These are phyloP conservation scores for Chrysolina oricalcia DNA, from an alignment of 2,888 invertebrate species.

Conservation along the genomic window DNA sequence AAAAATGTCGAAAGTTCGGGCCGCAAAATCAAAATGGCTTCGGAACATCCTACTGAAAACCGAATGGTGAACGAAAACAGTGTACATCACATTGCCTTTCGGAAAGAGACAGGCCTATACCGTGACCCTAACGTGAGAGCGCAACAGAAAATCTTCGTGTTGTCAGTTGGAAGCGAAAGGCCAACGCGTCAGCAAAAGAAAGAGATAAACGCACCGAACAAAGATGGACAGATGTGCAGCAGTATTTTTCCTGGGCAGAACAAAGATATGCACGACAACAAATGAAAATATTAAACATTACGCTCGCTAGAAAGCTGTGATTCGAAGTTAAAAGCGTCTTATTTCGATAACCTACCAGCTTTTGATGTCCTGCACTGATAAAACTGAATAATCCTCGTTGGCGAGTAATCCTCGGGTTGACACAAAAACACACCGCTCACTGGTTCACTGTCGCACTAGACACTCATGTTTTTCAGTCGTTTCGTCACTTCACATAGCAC, in stretches of 20 bases:
- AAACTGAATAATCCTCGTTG: constrained; percentile 49
- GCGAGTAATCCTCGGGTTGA: constrained; percentile 45
- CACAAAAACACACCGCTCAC: constrained; percentile 56
- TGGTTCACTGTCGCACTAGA: constrained; percentile 56
- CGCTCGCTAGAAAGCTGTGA: not conserved
- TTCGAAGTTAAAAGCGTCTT: not conserved
- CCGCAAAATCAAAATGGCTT: constrained; percentile 69
- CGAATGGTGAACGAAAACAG: constrained; percentile 39
- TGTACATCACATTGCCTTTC: constrained; percentile 33
- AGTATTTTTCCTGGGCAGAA: constrained; percentile 50
- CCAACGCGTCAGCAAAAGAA: constrained; percentile 57
- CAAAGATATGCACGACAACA: constrained; percentile 52
- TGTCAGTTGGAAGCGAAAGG: constrained; percentile 49
- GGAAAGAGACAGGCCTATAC: constrained; percentile 54
- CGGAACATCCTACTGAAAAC: constrained; percentile 57
- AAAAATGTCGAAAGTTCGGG: constrained; percentile 47
- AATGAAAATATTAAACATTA: constrained; percentile 38
- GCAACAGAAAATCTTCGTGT: constrained; percentile 54
- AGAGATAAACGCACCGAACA: constrained; percentile 43
- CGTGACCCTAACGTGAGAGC: constrained; percentile 41
- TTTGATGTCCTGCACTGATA: constrained; percentile 43
- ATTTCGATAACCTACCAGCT: constrained; percentile 50
- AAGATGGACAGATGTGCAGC: constrained; percentile 45
- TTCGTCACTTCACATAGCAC: constrained; percentile 55
- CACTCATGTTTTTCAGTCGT: constrained; percentile 52